Evolutionary conservation across 2,888 invertebrate genomes (phyloP), one percentile per base, ranked within the genome.

Genomic region (Choreutis nemorana): DNA sequence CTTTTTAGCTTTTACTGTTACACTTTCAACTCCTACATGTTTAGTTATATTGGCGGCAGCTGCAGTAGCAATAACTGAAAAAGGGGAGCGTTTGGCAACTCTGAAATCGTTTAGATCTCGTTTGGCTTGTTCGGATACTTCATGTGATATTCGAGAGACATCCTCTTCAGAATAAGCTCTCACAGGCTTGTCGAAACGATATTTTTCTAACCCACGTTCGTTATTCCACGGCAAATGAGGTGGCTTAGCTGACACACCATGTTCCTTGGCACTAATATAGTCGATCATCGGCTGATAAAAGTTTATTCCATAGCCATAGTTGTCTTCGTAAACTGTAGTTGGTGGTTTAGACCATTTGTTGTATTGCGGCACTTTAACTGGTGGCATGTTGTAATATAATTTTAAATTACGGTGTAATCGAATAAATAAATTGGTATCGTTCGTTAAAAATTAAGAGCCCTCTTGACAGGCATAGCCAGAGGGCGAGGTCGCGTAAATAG

Each of bases 211-310:
- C 18, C 84, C 87, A 47, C 86, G 80, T 58, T 89, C 89, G 60
- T 87, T 85, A 35, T 83, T 82, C 85, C 86, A 87, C 33, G 90
- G 90, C 41, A 91, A 71, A 66, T 90, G 88, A 40, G 91, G 87
- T 18, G 81, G 79, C 27, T 65, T 64, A 1, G 55, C 45, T 10
- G 50, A 33, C 10, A 59, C 43, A 30, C 77, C 80, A 30, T 64
- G 75, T 42, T 85, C 82, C 70, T 87, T 89, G 24, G 83, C 84
- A 53, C 87, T 86, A 45, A 92, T 85, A 55, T 90, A 91, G 65
- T 92, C 90, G 50, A 92, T 85, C 91, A 92, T 91, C 27, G 91
- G 91, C 62, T 91, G 89, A 68, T 92, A 92, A 66, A 84, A 90
- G 71, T 91, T 89, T 51, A 91, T 89, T 29, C 89, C 90, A 62